phyloP scores from a whole-genome alignment of 2,888 invertebrate species.

The Orchesella flavescens region DNA sequence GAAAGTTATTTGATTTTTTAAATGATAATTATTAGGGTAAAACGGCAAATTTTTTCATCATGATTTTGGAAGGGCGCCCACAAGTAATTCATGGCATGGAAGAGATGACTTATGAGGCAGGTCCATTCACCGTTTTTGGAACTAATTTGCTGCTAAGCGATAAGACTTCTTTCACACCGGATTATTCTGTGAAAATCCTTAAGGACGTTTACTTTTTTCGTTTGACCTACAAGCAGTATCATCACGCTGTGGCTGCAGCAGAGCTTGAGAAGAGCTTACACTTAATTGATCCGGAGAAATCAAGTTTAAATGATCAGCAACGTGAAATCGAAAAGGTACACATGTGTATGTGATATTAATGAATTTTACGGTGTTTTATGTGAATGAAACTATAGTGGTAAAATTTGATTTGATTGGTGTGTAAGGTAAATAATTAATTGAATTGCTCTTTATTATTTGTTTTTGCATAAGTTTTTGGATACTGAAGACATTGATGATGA shows the following conservation, averaged over 20 bases:
- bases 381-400: too few species aligned
- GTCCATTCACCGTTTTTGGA: slow-evolving; percentile 97
- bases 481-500: slow-evolving; percentile 55
- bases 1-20: too few species aligned
- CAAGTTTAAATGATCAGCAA: slow-evolving; percentile 80
- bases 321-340: slow-evolving; percentile 78
- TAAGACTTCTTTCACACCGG: slow-evolving; percentile 88
- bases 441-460: too few species aligned
- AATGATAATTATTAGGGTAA: slow-evolving; percentile 74
- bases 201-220: slow-evolving; percentile 89
- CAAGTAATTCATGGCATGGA: slow-evolving; percentile 95
- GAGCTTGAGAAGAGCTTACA: slow-evolving; percentile 85
- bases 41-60: slow-evolving; percentile 89
- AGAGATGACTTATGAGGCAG: slow-evolving; percentile 93
- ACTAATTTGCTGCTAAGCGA: slow-evolving; percentile 77
- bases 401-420: slow-evolving; percentile 13
- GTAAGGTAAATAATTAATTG: too few species aligned
- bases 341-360: slow-evolving; percentile 31
- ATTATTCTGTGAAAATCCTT: slow-evolving; percentile 90
- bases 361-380: too few species aligned
- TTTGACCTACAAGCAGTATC: slow-evolving; percentile 87
- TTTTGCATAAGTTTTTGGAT: too few species aligned
- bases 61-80: slow-evolving; percentile 95
- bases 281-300: slow-evolving; percentile 76
- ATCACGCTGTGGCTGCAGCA: slow-evolving; percentile 92